Evolutionary conservation across 2,113 vertebrate genomes (phyloP), one percentile per base, ranked within the genome.

Genomic region (Paramisgurnus dabryanus): DNA sequence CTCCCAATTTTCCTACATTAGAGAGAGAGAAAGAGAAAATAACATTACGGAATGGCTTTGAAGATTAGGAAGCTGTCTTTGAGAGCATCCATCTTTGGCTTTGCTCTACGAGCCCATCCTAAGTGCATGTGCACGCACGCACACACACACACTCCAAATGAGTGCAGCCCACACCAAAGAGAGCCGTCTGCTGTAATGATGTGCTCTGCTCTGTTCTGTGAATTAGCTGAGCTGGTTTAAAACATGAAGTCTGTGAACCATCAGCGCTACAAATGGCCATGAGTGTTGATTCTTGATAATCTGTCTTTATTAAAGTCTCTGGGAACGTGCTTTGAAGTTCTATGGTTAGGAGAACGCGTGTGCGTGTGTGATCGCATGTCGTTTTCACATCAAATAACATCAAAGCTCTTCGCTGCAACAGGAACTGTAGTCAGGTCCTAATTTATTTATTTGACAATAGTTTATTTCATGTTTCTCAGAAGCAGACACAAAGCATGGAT

Each of bases 281-380:
- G 17, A 57, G 79, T 55, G 74, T 78, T 34, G 83, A 81, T 72
- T 78, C 64, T 3, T 18, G 45, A 60, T 41, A 74, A 72, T 76
- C 67, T 50, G 53, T 84, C 75, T 84, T 47, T 64, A 77, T 68
- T 81, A 77, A 64, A 71, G 34, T 49, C 50, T 60, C 77, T 81
- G 71, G 67, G 63, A 58, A 73, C 11, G 39, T 39, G 22, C 79
- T 84, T 84, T 84, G 83, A 84, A 84, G 79, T 74, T 66, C 49
- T 66, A 41, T 9, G 18, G 47, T 80, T 17, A 69, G 58, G 13
- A 50, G 27, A 53, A 22, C 15, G 60, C 34, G 34, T 27, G n/a
- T 22, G 55, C 39, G 39, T 22, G 66, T 61, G 12, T 65, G 70
- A 50, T 63, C 68, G 45, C 65, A 80, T 39, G 50, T 45, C 50